A percentile compares a stretch with the other conserved stretches of the same genome.
Conservation (phyloP, 2,888 invertebrate genomes). For the Epinotia demarniana region DNA sequence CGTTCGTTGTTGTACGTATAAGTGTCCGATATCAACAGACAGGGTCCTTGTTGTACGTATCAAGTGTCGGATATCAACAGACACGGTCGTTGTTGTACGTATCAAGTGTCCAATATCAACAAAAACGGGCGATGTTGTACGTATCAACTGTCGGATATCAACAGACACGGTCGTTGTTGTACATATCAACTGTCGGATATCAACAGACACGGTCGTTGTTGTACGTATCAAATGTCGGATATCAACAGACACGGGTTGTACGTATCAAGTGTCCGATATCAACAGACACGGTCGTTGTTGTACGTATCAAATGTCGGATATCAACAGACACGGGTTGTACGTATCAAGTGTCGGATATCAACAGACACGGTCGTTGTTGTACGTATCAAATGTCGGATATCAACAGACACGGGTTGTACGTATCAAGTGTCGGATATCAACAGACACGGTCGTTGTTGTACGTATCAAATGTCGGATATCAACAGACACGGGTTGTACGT, state of each 20-base stretch:
- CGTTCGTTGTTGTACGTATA: conserved; percentile 66
- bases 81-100: too few relatives aligned
- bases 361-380: conserved; percentile 73
- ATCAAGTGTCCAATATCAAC: too few relatives aligned
- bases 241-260: too few relatives aligned
- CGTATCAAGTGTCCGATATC: conserved; percentile 40
- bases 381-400: conserved; percentile 43
- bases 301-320: conserved; percentile 49
- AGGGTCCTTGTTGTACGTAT: too few relatives aligned
- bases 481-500: too few relatives aligned
- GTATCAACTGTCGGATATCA: too few relatives aligned
- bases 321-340: too few relatives aligned
- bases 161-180: conserved; percentile 73
- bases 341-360: conserved; percentile 41
- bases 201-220: conserved; percentile 70
- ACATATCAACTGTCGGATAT: conserved; percentile 43
- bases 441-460: conserved; percentile 72
- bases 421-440: conserved; percentile 16
- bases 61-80: too few relatives aligned
- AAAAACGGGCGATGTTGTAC: too few relatives aligned
- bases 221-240: conserved; percentile 53
- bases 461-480: conserved; percentile 40
- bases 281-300: conserved; percentile 71
- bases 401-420: too few relatives aligned
- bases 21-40: background rate